Percentiles rank a stretch among this genome's conserved stretches.
Evolutionary conservation across 2,797 vertebrate genomes (phyloP).

Genomic region (Dipus sagitta): DNA sequence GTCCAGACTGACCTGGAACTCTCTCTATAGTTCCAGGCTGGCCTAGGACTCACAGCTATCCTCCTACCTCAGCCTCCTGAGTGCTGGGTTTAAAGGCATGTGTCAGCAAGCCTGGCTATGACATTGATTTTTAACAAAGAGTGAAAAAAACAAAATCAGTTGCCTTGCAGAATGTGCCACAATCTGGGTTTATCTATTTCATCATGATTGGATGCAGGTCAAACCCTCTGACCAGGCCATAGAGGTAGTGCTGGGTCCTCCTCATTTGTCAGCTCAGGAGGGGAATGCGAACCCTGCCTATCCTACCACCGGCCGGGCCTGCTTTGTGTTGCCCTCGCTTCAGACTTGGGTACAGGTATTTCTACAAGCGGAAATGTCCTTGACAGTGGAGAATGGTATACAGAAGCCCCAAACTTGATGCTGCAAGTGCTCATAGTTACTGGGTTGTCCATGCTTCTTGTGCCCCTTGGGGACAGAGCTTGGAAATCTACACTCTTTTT

Average conservation of each 20-base stretch:
- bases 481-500: no score
- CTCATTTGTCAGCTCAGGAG: not conserved
- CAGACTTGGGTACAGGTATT: not conserved
- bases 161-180: not conserved
- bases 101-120: no score
- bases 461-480: not conserved
- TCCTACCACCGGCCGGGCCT: not conserved
- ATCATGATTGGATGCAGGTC: slow-evolving; percentile 10
- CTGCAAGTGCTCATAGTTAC: not conserved
- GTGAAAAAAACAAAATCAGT: not conserved
- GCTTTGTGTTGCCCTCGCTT: not conserved
- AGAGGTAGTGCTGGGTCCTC: not conserved
- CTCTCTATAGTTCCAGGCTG: no score
- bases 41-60: no score
- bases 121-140: not conserved
- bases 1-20: no score
- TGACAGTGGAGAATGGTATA: not conserved
- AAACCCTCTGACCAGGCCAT: not conserved
- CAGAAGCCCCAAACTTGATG: slow-evolving; percentile 36
- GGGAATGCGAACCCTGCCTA: not conserved
- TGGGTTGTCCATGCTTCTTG: not conserved
- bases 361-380: not conserved
- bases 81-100: no score
- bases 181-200: slow-evolving; percentile 15
- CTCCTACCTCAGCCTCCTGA: no score